Evolutionary conservation across 2,797 vertebrate genomes (phyloP).

Genomic region (Sylvilagus floridanus): DNA sequence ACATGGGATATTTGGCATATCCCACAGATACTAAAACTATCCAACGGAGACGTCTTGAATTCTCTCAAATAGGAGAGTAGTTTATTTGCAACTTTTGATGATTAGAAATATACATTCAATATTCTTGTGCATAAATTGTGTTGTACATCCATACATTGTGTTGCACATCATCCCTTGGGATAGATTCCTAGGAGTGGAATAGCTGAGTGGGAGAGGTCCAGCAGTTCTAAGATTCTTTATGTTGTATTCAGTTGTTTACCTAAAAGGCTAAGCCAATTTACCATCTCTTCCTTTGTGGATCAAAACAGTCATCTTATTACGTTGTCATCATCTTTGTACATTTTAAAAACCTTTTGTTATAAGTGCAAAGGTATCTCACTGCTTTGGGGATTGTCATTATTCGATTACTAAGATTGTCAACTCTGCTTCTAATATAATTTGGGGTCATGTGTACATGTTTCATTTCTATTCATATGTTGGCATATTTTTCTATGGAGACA

Average conservation of each 20-base stretch:
- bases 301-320: slow-evolving; percentile 18
- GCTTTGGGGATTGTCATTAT: neutral
- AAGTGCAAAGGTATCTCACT: neutral
- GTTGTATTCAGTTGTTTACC: neutral
- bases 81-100: slow-evolving; percentile 49
- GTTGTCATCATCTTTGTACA: neutral
- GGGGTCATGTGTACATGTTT: neutral
- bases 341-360: slow-evolving; percentile 48
- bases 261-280: slow-evolving; percentile 14
- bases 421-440: slow-evolving; percentile 24
- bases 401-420: slow-evolving; percentile 6
- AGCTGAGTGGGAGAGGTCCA: neutral
- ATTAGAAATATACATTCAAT: slow-evolving; percentile 39
- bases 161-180: neutral
- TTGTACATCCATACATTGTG: neutral
- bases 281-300: neutral
- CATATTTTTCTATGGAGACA: slow-evolving; percentile 29
- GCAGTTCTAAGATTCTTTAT: neutral
- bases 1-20: slow-evolving; percentile 35
- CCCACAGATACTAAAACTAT: slow-evolving; percentile 44
- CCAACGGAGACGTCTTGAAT: neutral
- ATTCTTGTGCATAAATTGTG: slow-evolving; percentile 26
- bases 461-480: neutral
- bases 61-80: slow-evolving; percentile 41
- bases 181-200: neutral